Base-by-base conservation (phyloP, 2,797 vertebrate genomes). In the Rhadinocentrus ornatus region DNA sequence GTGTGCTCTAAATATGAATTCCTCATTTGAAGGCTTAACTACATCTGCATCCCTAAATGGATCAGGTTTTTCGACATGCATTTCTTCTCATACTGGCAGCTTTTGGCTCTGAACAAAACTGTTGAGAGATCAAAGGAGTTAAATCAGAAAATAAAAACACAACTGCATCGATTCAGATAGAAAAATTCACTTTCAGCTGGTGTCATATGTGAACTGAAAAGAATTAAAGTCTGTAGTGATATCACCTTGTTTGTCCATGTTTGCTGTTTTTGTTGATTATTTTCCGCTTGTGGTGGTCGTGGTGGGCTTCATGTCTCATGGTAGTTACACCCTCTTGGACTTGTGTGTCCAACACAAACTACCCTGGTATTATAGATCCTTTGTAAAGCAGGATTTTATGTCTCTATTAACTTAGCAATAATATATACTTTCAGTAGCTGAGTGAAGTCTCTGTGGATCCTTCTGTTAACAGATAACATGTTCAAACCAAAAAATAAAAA, bases 11-110 rank as follows among this genome's bases (percentile, higher is more conserved):
- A 78, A 34, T 59, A 68, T 61, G 12, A 34, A 59, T 31, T 73
- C 44, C 24, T 53, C 48, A 58, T 65, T 66, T 82, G 27, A 67
- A 62, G 48, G 59, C 68, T 60, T 34, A 27, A 66, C 56, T 54
- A 52, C 46, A n/a, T 69, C 61, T 62, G 32, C 39, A 66, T 62
- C 48, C 16, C n/a, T 64, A 56, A 73, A 50, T 35, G 39, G 34
- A 41, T 4, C 63, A 8, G 22, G 15, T 31, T 27, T 32, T 37
- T 48, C 32, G 26, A 26, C 7, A 26, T 39, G 44, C 8, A 6
- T 57, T 74, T 44, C 27, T 15, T 69, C 22, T 61, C 66, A 13
- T 16, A 26, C 6, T 1, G 39, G 1, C 4, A 18, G 15, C 20
- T 24, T 54, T 37, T 39, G 20, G 32, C 15, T 13, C 55, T 37